A percentile compares a stretch with the other conserved stretches of the same genome.
phyloP scores from a whole-genome alignment of 92 coral and sea anemone species.

The Palythoa grandiflora region DNA sequence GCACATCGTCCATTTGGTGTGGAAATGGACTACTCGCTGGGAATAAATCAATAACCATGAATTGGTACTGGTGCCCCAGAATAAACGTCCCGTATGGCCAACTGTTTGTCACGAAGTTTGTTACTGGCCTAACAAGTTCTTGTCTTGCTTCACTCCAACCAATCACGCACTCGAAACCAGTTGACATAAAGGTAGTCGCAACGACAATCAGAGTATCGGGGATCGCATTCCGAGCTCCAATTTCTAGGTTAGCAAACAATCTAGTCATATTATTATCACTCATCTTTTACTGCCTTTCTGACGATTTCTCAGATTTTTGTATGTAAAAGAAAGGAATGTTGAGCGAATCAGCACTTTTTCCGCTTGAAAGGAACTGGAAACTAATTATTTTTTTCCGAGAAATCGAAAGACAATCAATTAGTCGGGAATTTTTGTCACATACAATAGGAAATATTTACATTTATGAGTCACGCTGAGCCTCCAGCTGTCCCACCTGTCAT shows the following conservation, averaged over 20 bases:
- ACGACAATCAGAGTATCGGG: conserved; percentile 25
- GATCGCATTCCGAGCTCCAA: background rate
- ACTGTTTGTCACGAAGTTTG: conserved; percentile 31
- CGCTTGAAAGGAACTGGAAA: background rate
- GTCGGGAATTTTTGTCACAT: too few species aligned
- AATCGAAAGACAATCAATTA: too few species aligned
- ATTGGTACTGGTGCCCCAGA: conserved; percentile 25
- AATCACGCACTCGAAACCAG: conserved; percentile 36
- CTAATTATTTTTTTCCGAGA: background rate
- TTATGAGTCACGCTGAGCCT: too few species aligned
- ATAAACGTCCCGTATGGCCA: conserved; percentile 16
- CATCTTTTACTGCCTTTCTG: background rate
- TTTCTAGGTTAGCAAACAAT: background rate
- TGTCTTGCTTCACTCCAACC: conserved; percentile 40
- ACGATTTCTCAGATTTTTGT: background rate
- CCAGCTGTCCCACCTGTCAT: too few species aligned
- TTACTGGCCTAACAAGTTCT: conserved; percentile 31
- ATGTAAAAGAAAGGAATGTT: background rate
- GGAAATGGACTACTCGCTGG: conserved; percentile 19
- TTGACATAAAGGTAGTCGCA: conserved; percentile 30
- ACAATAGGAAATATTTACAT: too few species aligned
- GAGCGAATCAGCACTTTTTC: background rate
- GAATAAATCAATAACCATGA: conserved; percentile 30
- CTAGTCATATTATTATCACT: background rate
- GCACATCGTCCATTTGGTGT: conserved; percentile 15